A percentile compares a stretch with the other conserved stretches of the same genome.
These are phyloP conservation scores for Diprion similis DNA, from an alignment of 1,140 invertebrate genomes.

Conservation along the genomic window DNA sequence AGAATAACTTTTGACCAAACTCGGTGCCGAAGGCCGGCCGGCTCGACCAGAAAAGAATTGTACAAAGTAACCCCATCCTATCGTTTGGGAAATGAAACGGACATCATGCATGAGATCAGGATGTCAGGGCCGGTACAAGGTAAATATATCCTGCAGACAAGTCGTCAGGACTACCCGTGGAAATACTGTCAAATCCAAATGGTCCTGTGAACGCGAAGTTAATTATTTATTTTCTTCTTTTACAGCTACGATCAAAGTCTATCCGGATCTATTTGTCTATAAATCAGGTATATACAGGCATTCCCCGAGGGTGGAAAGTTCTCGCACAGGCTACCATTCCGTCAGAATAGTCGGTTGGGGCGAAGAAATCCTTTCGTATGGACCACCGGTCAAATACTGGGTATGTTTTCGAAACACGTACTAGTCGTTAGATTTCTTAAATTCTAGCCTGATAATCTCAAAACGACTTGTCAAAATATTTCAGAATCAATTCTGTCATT, in stretches of 20 bases:
- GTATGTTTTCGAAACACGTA: constrained; percentile 63
- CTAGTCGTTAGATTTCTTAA: too few relatives aligned
- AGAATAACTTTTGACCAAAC: constrained; percentile 60
- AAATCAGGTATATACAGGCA: constrained; percentile 81
- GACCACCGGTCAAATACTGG: constrained; percentile 80
- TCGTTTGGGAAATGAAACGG: constrained; percentile 75
- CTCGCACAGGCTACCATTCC: constrained; percentile 81
- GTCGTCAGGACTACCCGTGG: background rate
- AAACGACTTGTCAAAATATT: too few relatives aligned
- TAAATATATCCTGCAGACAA: constrained; percentile 52
- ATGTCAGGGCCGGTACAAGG: constrained; percentile 94
- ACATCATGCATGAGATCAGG: constrained; percentile 92
- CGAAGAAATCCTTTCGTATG: constrained; percentile 67
- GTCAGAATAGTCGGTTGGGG: constrained; percentile 93
- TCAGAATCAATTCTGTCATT: too few relatives aligned
- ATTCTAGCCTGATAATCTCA: too few relatives aligned
- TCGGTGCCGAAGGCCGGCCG: constrained; percentile 59
- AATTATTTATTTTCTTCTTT: constrained; percentile 30
- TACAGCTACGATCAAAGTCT: constrained; percentile 86
- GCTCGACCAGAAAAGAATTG: constrained; percentile 62
- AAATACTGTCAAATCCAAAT: background rate
- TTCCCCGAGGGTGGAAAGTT: constrained; percentile 62
- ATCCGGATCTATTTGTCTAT: constrained; percentile 92
- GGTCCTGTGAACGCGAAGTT: background rate
- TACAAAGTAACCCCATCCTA: constrained; percentile 88